A percentile compares a stretch with the other conserved stretches of the same genome.
These are phyloP conservation scores for Falco punctatus DNA, from an alignment of 2,113 vertebrate genomes.

Conservation along the genomic window DNA sequence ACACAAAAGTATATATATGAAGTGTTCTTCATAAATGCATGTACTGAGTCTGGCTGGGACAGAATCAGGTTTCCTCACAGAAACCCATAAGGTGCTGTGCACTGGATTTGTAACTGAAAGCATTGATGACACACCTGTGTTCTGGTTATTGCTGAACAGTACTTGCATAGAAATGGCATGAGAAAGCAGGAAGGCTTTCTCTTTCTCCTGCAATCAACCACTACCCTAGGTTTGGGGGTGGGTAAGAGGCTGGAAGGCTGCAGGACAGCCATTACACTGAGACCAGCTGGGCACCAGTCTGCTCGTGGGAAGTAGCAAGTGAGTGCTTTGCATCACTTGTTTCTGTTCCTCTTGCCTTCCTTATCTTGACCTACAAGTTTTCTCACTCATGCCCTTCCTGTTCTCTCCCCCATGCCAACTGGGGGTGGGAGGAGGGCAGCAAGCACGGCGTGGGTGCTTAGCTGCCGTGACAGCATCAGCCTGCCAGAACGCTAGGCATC, in stretches of 20 bases:
- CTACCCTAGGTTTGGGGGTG: accelerated
- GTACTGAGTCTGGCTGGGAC: background rate
- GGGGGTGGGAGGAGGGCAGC: background rate
- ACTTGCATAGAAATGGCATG: background rate
- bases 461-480: background rate
- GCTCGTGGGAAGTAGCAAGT: background rate
- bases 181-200: background rate
- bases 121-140: accelerated
- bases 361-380: accelerated
- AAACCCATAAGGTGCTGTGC: background rate
- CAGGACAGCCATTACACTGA: background rate
- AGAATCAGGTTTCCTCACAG: background rate
- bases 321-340: background rate
- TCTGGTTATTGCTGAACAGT: background rate
- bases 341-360: background rate
- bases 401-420: background rate
- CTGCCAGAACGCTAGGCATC: accelerated
- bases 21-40: accelerated
- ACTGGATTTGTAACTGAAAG: background rate
- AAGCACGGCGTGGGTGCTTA: accelerated
- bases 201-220: background rate
- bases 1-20: accelerated
- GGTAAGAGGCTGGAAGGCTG: background rate
- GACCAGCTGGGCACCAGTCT: background rate
- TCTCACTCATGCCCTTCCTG: background rate